Conservation (phyloP, 2,113 vertebrate genomes). For the Odocoileus hemionus region DNA sequence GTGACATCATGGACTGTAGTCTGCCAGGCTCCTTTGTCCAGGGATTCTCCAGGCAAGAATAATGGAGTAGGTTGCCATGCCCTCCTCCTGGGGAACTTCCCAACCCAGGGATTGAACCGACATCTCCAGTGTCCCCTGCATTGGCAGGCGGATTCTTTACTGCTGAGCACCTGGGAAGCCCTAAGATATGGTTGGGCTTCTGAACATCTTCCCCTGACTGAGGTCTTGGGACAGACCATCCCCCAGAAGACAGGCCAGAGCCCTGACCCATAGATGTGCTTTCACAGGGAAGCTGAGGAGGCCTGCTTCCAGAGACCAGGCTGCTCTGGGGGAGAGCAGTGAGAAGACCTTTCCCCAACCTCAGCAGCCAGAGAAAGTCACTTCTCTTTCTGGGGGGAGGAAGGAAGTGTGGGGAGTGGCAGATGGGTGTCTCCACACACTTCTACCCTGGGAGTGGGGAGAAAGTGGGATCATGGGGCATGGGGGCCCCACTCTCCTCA, state of each 20-base stretch:
- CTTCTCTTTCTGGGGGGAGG: background rate
- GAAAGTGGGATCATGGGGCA: background rate
- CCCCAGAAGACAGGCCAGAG: background rate
- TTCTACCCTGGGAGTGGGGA: background rate
- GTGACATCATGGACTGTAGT: background rate
- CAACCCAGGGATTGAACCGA: background rate
- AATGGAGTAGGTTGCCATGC: background rate
- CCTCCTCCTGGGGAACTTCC: background rate
- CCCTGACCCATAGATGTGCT: background rate
- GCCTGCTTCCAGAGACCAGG: background rate
- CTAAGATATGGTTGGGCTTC: background rate
- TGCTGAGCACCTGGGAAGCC: background rate
- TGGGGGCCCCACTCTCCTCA: background rate
- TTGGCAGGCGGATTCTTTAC: background rate
- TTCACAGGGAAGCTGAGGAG: background rate
- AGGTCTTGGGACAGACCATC: background rate
- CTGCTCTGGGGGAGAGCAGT: rapidly evolving
- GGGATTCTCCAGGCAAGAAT: background rate
- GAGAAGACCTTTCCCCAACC: background rate
- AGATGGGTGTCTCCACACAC: background rate
- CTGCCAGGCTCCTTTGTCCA: background rate
- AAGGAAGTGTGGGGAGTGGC: background rate
- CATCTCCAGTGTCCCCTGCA: background rate
- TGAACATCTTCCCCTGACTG: background rate
- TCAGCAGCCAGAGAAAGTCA: background rate